Evolutionary conservation across 2,888 invertebrate species (phyloP).

Genomic region (Dyspetes luteomarginatus): DNA sequence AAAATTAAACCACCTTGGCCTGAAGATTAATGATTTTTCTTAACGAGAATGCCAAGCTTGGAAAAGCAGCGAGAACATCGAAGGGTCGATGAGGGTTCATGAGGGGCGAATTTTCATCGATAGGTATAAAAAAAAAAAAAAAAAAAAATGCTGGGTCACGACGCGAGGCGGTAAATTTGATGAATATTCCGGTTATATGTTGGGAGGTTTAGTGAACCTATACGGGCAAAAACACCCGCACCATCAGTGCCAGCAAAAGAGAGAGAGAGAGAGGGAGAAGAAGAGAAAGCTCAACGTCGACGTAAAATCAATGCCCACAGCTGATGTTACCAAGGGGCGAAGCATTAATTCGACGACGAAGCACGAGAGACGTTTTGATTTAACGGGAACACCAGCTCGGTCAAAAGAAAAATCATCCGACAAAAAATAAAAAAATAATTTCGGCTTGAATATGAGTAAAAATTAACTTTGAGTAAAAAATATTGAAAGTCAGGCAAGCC

Average conservation of each 20-base stretch:
- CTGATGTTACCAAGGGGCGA: constrained; percentile 39
- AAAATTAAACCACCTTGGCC: background rate
- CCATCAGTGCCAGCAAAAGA: constrained; percentile 14
- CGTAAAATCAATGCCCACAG: constrained; percentile 60
- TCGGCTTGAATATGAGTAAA: background rate
- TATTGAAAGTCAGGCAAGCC: too few relatives aligned
- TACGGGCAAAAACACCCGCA: constrained; percentile 31
- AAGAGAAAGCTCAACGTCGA: constrained; percentile 33
- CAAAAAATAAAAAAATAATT: background rate
- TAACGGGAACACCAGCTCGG: background rate
- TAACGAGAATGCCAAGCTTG: background rate
- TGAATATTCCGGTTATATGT: constrained; percentile 56
- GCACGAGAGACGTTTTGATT: constrained; percentile 12
- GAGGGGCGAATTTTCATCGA: constrained; percentile 51
- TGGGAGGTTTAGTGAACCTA: constrained; percentile 60
- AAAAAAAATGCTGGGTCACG: constrained; percentile 44
- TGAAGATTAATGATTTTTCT: constrained; percentile 54
- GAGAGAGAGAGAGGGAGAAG: constrained; percentile 28
- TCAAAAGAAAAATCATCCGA: background rate
- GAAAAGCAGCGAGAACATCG: background rate
- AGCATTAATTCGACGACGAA: constrained; percentile 45
- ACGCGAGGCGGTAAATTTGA: constrained; percentile 38
- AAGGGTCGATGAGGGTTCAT: constrained; percentile 22
- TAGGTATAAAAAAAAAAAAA: background rate
- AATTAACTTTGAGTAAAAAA: background rate